Evolutionary conservation across 2,113 vertebrate genomes (phyloP), one percentile per base, ranked within the genome.

Genomic region (Orycteropus afer): DNA sequence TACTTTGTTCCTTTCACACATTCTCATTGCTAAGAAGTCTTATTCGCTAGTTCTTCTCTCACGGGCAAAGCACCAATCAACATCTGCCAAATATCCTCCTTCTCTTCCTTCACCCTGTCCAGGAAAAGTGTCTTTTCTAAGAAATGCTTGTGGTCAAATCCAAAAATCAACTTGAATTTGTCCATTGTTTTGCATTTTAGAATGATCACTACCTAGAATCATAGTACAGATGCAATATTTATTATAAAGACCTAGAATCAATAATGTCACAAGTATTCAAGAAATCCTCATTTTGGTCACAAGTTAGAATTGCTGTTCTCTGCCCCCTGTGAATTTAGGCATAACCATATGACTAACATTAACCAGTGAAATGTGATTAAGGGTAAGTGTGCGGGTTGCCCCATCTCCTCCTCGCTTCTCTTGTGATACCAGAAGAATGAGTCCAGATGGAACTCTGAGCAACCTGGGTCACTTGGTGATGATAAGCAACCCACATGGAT

Each of bases 131-230:
- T 67, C 79, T 94, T 29, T 95, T 89, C 90, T 87, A 23, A 91
- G 76, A 96, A 95, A 55, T 22, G 5, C 2, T 0, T 86, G 23
- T 29, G 25, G 63, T 87, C 80, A 91, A 86, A 89, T 92, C 45
- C 76, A 90, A 96, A n/a, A 95, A 69, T 92, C 90, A 94, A 42
- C 45, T 73, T 47, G 25, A 65, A 2, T 59, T 55, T 76, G 77
- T 81, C 86, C 34, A 83, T 84, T 73, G 27, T 87, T 97, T 92
- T 93, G n/a, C 57, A 65, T 86, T 65, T 95, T 55, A 86, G 63
- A 79, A 89, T 65, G 51, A 82, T 69, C 49, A 47, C 9, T 82
- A 42, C 32, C 49, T 86, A 8, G 25, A 95, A 93, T 90, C 45
- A 49, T 45, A 78, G 59, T 15, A 5, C 7, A 12, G 49, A 17